Conservation (phyloP, 1,140 invertebrate genomes). For the Coenobita brevimanus region DNA sequence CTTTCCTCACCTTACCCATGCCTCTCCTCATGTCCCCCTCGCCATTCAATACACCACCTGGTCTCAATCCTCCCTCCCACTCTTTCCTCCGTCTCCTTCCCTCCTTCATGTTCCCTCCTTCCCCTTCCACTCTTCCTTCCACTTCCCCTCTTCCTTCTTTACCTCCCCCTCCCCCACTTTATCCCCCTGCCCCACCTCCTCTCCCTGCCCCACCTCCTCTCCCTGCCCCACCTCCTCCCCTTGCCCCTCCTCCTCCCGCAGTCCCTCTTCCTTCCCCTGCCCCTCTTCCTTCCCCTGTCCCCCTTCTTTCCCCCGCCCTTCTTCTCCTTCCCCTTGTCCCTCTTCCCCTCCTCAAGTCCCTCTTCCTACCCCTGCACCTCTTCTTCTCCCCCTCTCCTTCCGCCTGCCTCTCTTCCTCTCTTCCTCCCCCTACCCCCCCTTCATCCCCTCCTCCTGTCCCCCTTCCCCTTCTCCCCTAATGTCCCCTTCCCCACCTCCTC, state of each 20-base stretch:
- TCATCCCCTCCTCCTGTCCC: not conserved
- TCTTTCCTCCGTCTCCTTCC: not conserved
- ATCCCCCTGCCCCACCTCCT: not conserved
- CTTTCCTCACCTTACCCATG: not conserved
- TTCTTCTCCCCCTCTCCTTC: not conserved
- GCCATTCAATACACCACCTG: not conserved
- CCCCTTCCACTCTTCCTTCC: not conserved
- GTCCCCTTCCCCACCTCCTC: not conserved
- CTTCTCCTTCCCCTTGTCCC: conserved; percentile 2
- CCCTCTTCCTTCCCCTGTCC: not conserved
- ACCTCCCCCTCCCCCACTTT: not conserved
- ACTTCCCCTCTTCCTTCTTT: not conserved
- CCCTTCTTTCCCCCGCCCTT: not conserved
- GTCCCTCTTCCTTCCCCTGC: not conserved
- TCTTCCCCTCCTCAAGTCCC: not conserved
- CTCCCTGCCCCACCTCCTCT: not conserved
- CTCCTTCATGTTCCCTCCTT: not conserved
- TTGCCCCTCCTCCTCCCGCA: not conserved
- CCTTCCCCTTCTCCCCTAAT: not conserved
- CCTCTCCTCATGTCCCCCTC: not conserved
- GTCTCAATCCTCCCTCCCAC: not conserved
- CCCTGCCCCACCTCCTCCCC: not conserved
- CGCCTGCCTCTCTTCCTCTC: not conserved
- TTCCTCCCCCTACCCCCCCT: not conserved
- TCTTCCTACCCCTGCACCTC: not conserved